phyloP scores from a whole-genome alignment of 2,888 invertebrate genomes.

The Chaetogeoica ovagalla region DNA sequence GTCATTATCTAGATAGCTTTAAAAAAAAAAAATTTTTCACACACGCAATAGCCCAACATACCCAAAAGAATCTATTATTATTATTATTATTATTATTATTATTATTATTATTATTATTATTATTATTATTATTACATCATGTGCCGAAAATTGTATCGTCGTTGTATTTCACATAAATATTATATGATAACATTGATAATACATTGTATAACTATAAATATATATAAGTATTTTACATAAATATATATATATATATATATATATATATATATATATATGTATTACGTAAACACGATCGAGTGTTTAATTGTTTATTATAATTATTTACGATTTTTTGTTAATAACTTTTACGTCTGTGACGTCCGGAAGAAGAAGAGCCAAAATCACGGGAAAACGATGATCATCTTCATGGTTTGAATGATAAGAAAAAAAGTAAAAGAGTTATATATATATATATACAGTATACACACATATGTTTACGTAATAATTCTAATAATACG shows the following conservation, averaged over 20 bases:
- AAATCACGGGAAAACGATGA: background rate
- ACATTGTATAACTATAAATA: background rate
- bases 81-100: no score
- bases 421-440: background rate
- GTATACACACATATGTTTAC: no score
- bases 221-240: background rate
- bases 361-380: background rate
- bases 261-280: background rate
- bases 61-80: background rate
- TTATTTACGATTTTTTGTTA: background rate
- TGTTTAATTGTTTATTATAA: background rate
- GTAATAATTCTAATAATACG: background rate
- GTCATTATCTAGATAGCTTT: conserved; percentile 34
- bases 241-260: background rate
- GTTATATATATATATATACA: no score
- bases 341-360: background rate
- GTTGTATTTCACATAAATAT: background rate
- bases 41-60: conserved; percentile 22
- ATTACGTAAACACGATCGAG: background rate
- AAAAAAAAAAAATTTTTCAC: background rate
- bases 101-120: no score
- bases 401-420: no score
- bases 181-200: background rate
- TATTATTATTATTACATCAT: conserved; percentile 2
- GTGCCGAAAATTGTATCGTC: background rate